Evolutionary conservation across 1,140 invertebrate genomes (phyloP), one percentile per base, ranked within the genome.

Genomic region (Drosophila arawakana): DNA sequence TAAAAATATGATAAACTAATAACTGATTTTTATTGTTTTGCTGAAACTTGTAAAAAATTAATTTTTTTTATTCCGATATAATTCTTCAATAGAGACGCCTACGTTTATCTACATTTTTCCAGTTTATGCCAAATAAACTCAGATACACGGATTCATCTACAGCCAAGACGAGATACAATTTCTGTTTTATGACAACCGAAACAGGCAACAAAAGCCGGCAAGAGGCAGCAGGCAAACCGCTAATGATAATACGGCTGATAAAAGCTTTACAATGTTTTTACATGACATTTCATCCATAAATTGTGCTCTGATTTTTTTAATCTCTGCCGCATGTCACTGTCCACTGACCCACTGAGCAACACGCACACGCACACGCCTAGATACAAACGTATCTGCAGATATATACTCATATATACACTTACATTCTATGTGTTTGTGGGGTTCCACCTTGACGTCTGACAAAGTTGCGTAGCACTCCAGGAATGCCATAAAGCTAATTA

Each of bases 191-290:
- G 78, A 39, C 52, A 52, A 11, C n/a, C n/a, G 37, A 9, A 13
- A 49, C 46, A 49, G 46, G 49, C 49, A 15, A 7, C 5, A 18
- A 30, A 30, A 30, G 3, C 25, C 25, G 44, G 47, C 54, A 69
- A 52, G 43, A 71, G 35, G 44, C 35, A 58, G 52, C 25, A 43
- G 66, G 50, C 35, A 44, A 65, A 54, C 58, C 58, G 59, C 74
- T 73, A 75, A 84, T 85, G 81, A 86, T 75, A 72, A 81, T 84
- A 66, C 59, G 81, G 37, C 70, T 84, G 78, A 84, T 84, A 86
- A 84, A 84, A 84, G 81, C 81, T 72, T 86, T 81, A 86, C 74
- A 84, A 72, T 86, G 78, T 86, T 84, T 75, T 70, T 30, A 55
- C 21, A 44, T 57, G 25, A 35, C 75, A 67, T 60, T 52, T 82